Base-by-base conservation (phyloP, 1,140 invertebrate species). In the Phymorhynchus buccinoides region DNA sequence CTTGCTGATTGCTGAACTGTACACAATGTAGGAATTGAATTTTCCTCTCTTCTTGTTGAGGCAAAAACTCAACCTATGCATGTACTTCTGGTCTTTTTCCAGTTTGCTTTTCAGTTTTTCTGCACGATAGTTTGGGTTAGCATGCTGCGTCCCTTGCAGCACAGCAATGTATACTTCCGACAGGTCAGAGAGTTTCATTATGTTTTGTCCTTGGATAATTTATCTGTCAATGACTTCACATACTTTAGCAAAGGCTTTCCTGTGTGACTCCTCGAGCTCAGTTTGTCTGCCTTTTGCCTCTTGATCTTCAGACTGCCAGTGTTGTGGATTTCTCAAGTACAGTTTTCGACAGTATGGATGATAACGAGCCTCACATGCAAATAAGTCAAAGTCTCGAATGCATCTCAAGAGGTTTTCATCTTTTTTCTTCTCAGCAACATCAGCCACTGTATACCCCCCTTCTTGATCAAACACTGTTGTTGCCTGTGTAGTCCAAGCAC, bases 21-120 rank as follows among this genome's bases (percentile, higher is more conserved):
- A 71, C 22, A 85, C 78, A 27, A 85, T 30, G 12, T 41, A 42
- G 27, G 41, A 32, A 18, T 9, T 14, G 66, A 42, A 80, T 73
- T 68, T 81, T 7, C 78, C 84, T 6, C 7, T 37, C 35, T 71
- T 4, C 3, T 71, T 4, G 9, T 35, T 16, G 32, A 35, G 32
- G 35, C 68, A 71, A 32, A 71, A 37, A 71, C 30, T 35, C 68
- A 71, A 32, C 68, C 68, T 71, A 32, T 37, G 30, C 35, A 35
- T 71, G 68, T 71, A 71, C 68, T 71, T 9, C 7, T 71, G 30
- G 35, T 32, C 9, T 3, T 71, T 71, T 71, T 71, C 68, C 68
- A 71, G 35, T 22, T 71, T 71, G 32, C 30, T 9, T 35, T 71
- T 6, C 7, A 71, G 68, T 35, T 71, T 71, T 9, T 71, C 68